Percentiles rank a stretch among this genome's conserved stretches.
Evolutionary conservation across 2,113 vertebrate species (phyloP).

Genomic region (Campylomormyrus tamandua): DNA sequence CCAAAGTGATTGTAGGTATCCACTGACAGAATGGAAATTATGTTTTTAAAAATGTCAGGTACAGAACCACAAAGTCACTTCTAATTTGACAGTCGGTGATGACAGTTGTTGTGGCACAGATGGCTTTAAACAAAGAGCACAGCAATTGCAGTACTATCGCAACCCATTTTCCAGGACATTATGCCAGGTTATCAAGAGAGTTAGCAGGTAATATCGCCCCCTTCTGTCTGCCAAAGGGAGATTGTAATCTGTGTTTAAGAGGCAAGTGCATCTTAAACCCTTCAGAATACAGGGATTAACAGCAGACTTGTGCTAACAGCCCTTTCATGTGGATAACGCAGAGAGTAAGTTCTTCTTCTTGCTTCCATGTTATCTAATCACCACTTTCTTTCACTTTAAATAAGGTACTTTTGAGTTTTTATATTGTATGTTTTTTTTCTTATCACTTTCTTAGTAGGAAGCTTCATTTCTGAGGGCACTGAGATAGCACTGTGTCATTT

Average conservation of each 20-base stretch:
- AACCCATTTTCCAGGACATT: neutral
- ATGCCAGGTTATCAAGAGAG: neutral
- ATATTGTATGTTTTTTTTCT: neutral
- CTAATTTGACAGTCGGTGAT: neutral
- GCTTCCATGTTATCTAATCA: neutral
- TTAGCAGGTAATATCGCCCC: constrained; percentile 6
- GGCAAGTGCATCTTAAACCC: neutral
- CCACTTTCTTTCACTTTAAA: neutral
- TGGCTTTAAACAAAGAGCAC: neutral
- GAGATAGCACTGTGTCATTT: neutral
- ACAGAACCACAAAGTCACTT: neutral
- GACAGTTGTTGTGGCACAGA: neutral
- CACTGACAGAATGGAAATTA: neutral
- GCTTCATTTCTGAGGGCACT: neutral
- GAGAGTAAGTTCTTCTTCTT: neutral
- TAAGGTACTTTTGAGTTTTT: neutral
- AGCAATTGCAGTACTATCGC: neutral
- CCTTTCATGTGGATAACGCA: neutral
- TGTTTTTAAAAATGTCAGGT: neutral
- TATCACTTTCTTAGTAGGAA: neutral
- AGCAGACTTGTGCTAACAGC: neutral
- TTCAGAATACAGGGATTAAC: neutral
- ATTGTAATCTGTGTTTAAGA: neutral
- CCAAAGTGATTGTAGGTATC: neutral
- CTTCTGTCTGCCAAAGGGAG: neutral